Evolutionary conservation across 2,797 vertebrate genomes (phyloP).

Genomic region (Agapornis canus): DNA sequence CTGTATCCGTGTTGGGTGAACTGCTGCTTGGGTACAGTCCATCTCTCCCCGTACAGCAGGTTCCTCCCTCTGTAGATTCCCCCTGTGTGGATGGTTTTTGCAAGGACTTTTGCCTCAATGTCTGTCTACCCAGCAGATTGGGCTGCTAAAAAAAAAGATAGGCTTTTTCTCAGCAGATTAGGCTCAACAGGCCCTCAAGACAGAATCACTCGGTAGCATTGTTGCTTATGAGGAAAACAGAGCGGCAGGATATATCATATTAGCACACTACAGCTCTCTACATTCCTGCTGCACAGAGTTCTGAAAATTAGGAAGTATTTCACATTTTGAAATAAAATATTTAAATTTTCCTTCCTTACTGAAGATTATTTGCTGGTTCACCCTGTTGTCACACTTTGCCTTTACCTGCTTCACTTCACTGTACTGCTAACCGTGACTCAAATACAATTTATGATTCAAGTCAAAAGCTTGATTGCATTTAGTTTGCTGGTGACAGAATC

Average conservation of each 20-base stretch:
- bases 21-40: background rate
- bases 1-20: background rate
- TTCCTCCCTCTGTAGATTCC: background rate
- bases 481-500: slow-evolving; percentile 70
- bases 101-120: background rate
- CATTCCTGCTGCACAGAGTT: background rate
- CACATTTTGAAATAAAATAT: background rate
- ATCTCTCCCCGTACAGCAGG: fast-evolving
- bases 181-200: background rate
- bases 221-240: background rate
- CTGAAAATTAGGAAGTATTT: background rate
- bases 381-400: background rate
- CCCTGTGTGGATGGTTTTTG: fast-evolving
- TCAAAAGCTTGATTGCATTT: slow-evolving; percentile 68
- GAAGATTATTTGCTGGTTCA: background rate
- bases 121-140: background rate
- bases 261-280: background rate
- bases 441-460: slow-evolving; percentile 64
- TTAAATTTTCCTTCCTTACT: background rate
- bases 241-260: background rate
- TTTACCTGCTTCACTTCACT: background rate
- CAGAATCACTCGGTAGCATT: background rate
- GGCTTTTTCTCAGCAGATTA: background rate
- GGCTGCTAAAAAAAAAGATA: background rate
- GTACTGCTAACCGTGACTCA: slow-evolving; percentile 39